A percentile compares a stretch with the other conserved stretches of the same genome.
These are phyloP conservation scores for Danio kyathit DNA, from an alignment of 2,797 vertebrate species.

Conservation along the genomic window DNA sequence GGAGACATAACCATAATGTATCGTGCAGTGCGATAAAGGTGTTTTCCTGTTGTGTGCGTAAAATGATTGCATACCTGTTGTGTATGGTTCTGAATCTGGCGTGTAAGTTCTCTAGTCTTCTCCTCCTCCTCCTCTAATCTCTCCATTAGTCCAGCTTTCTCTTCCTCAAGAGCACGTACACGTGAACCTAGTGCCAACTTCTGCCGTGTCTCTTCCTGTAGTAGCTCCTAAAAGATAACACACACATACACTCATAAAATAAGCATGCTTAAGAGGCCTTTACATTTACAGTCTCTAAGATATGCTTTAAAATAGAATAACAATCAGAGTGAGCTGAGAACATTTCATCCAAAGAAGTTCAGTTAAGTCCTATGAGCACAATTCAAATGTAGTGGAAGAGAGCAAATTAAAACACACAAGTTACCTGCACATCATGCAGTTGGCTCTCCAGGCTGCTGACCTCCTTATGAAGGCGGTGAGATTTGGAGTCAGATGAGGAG, in stretches of 20 bases:
- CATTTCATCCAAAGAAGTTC: slow-evolving; percentile 5
- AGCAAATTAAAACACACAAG: slow-evolving; percentile 5
- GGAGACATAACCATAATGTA: background rate
- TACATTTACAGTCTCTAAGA: background rate
- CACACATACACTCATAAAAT: slow-evolving; percentile 5
- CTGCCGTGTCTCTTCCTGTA: slow-evolving; percentile 90
- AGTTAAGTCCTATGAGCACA: background rate
- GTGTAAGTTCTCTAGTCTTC: slow-evolving; percentile 79
- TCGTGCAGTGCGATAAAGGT: background rate
- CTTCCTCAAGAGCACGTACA: slow-evolving; percentile 86
- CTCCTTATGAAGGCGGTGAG: slow-evolving; percentile 86
- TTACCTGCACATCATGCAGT: slow-evolving; percentile 88
- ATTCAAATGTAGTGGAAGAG: background rate
- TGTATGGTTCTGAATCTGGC: slow-evolving; percentile 85
- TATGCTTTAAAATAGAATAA: background rate
- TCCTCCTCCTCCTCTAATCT: slow-evolving; percentile 90
- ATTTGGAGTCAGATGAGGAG: slow-evolving; percentile 84
- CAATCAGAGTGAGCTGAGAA: background rate
- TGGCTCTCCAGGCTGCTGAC: slow-evolving; percentile 86
- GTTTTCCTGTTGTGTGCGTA: background rate
- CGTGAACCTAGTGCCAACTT: slow-evolving; percentile 86
- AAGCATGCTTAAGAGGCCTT: background rate
- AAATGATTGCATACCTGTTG: slow-evolving; percentile 80
- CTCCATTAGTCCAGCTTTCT: slow-evolving; percentile 84
- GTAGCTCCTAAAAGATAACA: slow-evolving; percentile 77